Evolutionary conservation across 2,888 invertebrate genomes (phyloP).

Genomic region (Anagyrus pseudococci): DNA sequence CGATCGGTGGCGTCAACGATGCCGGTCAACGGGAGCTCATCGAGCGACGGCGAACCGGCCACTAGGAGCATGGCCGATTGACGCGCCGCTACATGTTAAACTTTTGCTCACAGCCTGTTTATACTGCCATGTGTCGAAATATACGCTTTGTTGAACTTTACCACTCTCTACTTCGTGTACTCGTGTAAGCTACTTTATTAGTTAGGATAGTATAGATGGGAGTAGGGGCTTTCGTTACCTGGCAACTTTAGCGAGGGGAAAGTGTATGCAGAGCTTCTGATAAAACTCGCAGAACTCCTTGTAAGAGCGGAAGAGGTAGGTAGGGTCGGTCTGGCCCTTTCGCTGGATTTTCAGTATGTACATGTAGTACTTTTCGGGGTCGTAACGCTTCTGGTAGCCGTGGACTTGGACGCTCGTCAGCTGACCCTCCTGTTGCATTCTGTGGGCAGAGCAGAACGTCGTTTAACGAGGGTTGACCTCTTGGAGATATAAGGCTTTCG

Average conservation of each 20-base stretch:
- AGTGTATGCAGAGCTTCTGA: conserved; percentile 89
- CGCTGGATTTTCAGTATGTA: conserved; percentile 85
- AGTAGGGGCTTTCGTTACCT: conserved; percentile 70
- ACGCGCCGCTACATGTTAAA: too few species aligned
- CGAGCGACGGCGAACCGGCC: not conserved
- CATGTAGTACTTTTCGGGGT: conserved; percentile 97
- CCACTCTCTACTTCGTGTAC: too few species aligned
- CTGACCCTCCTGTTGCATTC: conserved; percentile 88
- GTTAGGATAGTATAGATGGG: not conserved
- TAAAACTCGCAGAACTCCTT: conserved; percentile 97
- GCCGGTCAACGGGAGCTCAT: conserved; percentile 6
- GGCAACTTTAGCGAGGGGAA: conserved; percentile 89
- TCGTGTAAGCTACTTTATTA: not conserved
- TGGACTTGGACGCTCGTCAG: conserved; percentile 84
- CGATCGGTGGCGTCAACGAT: conserved; percentile 12
- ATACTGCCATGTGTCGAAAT: too few species aligned
- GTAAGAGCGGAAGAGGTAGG: conserved; percentile 91
- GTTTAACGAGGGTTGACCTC: too few species aligned
- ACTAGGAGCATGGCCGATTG: too few species aligned
- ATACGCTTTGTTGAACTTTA: too few species aligned
- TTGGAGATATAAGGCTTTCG: too few species aligned
- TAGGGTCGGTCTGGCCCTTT: conserved; percentile 84
- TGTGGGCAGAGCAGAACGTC: conserved; percentile 54
- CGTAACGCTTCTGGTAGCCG: conserved; percentile 93
- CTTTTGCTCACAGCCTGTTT: too few species aligned